Percentiles rank a stretch among this genome's conserved stretches.
These are phyloP conservation scores for Chelidonichthys spinosus DNA, from an alignment of 2,797 vertebrate species.

Conservation along the genomic window DNA sequence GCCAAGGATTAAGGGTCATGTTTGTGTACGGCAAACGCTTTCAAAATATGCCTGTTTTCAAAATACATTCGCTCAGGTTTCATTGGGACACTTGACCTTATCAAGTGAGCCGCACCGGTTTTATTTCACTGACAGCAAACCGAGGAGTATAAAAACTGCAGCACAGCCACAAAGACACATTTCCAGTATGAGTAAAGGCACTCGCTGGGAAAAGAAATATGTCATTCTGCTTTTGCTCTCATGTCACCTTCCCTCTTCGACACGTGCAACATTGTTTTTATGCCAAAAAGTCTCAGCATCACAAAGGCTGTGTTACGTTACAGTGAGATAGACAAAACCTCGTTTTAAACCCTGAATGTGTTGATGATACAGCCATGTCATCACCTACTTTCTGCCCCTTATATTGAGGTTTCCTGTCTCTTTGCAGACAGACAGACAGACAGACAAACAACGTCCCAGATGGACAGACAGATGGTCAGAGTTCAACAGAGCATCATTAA, in stretches of 20 bases:
- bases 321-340: constrained; percentile 22
- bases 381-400: constrained; percentile 6
- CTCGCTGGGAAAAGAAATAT: constrained; percentile 18
- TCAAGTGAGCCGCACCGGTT: constrained; percentile 14
- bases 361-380: constrained; percentile 10
- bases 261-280: not conserved
- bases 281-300: not conserved
- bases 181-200: constrained; percentile 35
- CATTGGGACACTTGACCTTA: constrained; percentile 33
- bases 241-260: constrained; percentile 4
- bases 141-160: constrained; percentile 24
- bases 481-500: constrained; percentile 57
- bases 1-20: constrained; percentile 24
- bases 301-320: constrained; percentile 16
- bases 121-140: constrained; percentile 3
- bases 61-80: constrained; percentile 50
- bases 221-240: constrained; percentile 10
- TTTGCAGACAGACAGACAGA: constrained; percentile 34
- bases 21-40: constrained; percentile 48
- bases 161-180: constrained; percentile 28
- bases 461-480: constrained; percentile 74
- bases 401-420: constrained; percentile 3
- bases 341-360: constrained; percentile 8
- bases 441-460: constrained; percentile 64
- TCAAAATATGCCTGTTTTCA: constrained; percentile 47